These are phyloP conservation scores for Hyposoter dolosus DNA, from an alignment of 2,888 invertebrate genomes.

Conservation along the genomic window DNA sequence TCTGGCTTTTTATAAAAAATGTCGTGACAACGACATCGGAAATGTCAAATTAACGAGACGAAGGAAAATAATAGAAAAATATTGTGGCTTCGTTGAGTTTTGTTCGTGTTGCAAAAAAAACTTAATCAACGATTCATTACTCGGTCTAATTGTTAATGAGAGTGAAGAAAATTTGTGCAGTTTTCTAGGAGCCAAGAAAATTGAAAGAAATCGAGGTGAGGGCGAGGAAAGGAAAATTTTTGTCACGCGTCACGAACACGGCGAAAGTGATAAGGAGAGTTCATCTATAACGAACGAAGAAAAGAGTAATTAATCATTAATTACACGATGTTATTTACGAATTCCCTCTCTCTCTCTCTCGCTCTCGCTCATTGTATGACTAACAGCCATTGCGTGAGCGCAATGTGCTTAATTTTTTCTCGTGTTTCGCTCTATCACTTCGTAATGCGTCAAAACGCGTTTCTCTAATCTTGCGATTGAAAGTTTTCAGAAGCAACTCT, in stretches of 20 bases:
- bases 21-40: constrained; percentile 8
- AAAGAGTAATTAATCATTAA: constrained; percentile 39
- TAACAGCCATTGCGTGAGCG: constrained; percentile 64
- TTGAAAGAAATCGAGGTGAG: constrained; percentile 41
- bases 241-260: constrained; percentile 78
- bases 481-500: constrained; percentile 54
- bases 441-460: constrained; percentile 45
- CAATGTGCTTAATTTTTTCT: constrained; percentile 56
- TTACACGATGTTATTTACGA: constrained; percentile 30
- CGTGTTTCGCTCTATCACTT: constrained; percentile 35
- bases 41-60: background rate
- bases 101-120: background rate
- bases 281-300: constrained; percentile 11
- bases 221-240: constrained; percentile 76
- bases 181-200: constrained; percentile 14
- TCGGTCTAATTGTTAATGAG: constrained; percentile 65
- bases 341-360: constrained; percentile 21
- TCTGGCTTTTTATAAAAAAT: constrained; percentile 28
- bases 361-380: constrained; percentile 36
- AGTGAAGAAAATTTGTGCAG: constrained; percentile 48
- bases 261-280: constrained; percentile 80
- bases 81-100: constrained; percentile 9
- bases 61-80: background rate
- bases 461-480: constrained; percentile 57
- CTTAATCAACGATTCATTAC: constrained; percentile 1